These are phyloP conservation scores for Amphipoea oculea DNA, from an alignment of 2,888 invertebrate species.

Conservation along the genomic window DNA sequence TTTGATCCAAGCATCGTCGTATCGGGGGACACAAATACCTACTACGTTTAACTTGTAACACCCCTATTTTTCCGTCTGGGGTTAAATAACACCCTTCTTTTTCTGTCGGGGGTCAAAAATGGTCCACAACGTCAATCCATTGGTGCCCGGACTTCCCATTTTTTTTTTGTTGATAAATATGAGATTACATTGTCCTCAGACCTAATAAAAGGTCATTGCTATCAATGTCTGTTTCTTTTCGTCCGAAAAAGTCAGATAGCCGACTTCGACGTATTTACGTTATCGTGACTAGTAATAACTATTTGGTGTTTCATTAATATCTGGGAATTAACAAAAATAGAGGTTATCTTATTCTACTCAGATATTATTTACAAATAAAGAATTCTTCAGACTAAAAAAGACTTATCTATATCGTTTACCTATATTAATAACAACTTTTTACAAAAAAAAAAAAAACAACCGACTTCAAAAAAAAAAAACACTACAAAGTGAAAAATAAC, in stretches of 20 bases:
- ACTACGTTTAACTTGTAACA: no score
- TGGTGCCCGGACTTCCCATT: neutral
- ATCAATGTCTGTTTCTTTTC: neutral
- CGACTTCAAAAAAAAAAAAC: no score
- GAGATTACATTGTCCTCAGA: neutral
- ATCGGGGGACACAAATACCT: no score
- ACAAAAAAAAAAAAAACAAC: no score
- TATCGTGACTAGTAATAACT: constrained; percentile 27
- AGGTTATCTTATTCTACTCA: constrained; percentile 21
- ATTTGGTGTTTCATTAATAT: constrained; percentile 14
- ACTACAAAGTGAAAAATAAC: no score
- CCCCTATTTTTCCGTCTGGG: no score
- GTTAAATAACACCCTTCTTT: no score
- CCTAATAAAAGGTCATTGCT: neutral
- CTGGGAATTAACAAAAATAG: constrained; percentile 9
- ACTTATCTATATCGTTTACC: no score
- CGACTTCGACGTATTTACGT: neutral
- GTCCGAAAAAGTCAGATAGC: neutral
- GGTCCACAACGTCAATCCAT: neutral
- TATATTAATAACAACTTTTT: no score
- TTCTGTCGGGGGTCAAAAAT: neutral
- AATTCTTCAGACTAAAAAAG: no score
- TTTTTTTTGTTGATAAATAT: neutral
- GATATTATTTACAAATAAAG: constrained; percentile 6
- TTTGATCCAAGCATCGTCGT: no score